Evolutionary conservation across 2,797 vertebrate genomes (phyloP).

Genomic region (Falco novaeseelandiae): DNA sequence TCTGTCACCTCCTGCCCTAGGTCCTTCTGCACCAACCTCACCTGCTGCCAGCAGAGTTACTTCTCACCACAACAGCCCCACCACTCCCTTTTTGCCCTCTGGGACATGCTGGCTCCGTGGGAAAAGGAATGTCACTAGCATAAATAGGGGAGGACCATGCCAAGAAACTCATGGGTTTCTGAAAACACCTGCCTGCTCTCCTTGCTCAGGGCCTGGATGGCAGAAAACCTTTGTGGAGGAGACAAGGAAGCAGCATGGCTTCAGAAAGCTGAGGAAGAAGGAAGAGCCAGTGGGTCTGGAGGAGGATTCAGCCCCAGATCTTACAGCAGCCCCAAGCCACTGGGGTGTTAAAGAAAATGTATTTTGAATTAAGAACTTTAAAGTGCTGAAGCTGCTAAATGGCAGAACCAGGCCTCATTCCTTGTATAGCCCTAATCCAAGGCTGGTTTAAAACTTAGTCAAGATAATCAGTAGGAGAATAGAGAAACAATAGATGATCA

Average conservation of each 20-base stretch:
- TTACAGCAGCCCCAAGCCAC: neutral
- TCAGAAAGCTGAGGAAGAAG: neutral
- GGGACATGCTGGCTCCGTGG: neutral
- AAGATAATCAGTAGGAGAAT: too few species aligned
- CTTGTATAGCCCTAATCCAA: too few species aligned
- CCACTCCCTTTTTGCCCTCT: neutral
- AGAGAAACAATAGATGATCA: too few species aligned
- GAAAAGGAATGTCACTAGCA: neutral
- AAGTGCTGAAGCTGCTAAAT: too few species aligned
- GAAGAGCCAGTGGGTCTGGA: neutral
- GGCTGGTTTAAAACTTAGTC: too few species aligned
- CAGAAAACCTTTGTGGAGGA: neutral
- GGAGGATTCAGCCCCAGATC: neutral
- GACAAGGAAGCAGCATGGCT: neutral
- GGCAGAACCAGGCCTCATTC: too few species aligned
- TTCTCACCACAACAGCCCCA: neutral
- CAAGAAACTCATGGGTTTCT: neutral
- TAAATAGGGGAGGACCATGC: neutral
- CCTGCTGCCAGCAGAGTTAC: neutral
- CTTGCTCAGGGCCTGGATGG: neutral
- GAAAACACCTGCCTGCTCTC: neutral
- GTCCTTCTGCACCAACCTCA: neutral
- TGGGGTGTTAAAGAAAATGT: too few species aligned
- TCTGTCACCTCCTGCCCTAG: neutral
- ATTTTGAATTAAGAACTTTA: too few species aligned